Base-by-base conservation (phyloP, 2,797 vertebrate genomes). In the Gymnothorax reevesii region DNA sequence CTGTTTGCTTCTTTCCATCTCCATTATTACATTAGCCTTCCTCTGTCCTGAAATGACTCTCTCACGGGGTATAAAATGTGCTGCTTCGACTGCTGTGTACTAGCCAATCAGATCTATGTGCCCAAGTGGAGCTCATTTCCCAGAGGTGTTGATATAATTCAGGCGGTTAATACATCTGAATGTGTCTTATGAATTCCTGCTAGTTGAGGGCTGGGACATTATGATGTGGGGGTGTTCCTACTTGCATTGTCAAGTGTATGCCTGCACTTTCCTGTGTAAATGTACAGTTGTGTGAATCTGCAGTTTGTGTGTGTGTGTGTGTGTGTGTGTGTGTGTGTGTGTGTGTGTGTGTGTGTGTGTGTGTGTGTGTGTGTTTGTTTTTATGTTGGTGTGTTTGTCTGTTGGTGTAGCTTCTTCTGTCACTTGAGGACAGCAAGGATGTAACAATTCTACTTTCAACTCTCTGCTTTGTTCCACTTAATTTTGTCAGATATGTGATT, bases 11-110 rank as follows among this genome's bases (percentile, higher is more conserved):
- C 33, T 42, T 49, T 77, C 33, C 33, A 49, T 77, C 20, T 22
- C 33, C 73, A 3, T 42, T 77, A 49, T 20, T 77, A 49, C 49
- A 42, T 13, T 77, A 77, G 8, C 33, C 49, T 82, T 54, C n/a
- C 77, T 54, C 22, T 80, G 42, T 80, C 77, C 17, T 7, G 17
- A 7, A 17, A 2, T 80, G 52, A 80, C 27, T 17, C 42, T 80
- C 77, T n/a, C 22, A 15, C 9, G 79, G 52, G 79, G 54, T 8
- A 55, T 82, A 10, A 80, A 82, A 82, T 82, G 52, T 82, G 79
- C 22, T 20, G 52, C 52, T 82, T 7, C 42, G 22, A 20, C 79
- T 9, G 52, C 25, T 9, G 9, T 54, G 8, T 57, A n/a, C 49
- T 22, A 52, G 20, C 22, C 9, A 82, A 82, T 54, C 54, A 22